Conservation (phyloP, 2,797 vertebrate species). For the Falco naumanni region DNA sequence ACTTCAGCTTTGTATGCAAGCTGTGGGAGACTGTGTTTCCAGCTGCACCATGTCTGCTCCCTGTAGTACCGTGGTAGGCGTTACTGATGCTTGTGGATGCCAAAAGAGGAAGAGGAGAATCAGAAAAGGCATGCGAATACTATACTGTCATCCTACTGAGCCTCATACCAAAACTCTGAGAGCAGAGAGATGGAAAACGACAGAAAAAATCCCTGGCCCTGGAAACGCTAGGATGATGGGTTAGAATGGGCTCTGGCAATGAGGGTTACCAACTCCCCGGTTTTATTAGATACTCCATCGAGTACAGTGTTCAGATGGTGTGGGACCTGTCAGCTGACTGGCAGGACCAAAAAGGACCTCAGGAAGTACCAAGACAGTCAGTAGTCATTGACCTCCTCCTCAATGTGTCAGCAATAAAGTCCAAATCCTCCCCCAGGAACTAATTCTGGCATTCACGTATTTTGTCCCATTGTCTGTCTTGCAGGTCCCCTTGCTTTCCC, state of each 20-base stretch:
- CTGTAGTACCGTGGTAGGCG: no score
- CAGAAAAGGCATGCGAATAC: background rate
- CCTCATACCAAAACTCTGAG: background rate
- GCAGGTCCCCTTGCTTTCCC: background rate
- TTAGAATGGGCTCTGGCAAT: background rate
- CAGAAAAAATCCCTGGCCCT: no score
- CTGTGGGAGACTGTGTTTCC: background rate
- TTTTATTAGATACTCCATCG: rapidly evolving
- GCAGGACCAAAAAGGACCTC: background rate
- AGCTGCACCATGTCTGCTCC: background rate
- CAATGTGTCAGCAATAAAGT: background rate
- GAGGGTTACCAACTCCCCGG: background rate
- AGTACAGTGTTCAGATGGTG: background rate
- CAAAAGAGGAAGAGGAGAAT: background rate
- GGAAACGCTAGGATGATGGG: background rate
- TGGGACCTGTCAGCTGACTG: background rate
- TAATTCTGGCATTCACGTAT: background rate
- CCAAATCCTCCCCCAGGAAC: background rate
- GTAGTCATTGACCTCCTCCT: background rate
- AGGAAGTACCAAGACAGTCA: background rate
- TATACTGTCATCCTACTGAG: background rate
- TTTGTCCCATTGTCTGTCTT: background rate
- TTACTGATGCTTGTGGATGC: background rate
- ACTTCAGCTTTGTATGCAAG: background rate
- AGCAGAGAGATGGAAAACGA: background rate